Percentiles rank a stretch among this genome's conserved stretches.
These are phyloP conservation scores for Stramonita haemastoma DNA, from an alignment of 2,888 invertebrate genomes.

Conservation along the genomic window DNA sequence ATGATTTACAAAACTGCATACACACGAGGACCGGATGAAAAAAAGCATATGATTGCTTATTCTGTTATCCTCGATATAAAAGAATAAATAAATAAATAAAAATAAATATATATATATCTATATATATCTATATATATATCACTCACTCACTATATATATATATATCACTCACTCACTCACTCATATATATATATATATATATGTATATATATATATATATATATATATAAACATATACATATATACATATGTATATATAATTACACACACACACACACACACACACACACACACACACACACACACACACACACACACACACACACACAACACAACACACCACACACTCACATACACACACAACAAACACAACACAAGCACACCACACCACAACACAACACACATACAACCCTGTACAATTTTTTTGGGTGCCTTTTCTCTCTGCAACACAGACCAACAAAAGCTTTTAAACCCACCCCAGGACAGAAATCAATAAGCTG, in stretches of 20 bases:
- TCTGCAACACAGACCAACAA: not conserved
- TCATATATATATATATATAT: not conserved
- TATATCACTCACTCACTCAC: not conserved
- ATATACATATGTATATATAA: not conserved
- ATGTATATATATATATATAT: not conserved
- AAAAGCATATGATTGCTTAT: too few relatives aligned
- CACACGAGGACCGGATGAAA: too few relatives aligned
- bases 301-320: not conserved
- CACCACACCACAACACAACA: not conserved
- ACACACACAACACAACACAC: not conserved
- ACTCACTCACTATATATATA: not conserved
- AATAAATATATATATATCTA: not conserved
- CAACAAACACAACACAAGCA: not conserved
- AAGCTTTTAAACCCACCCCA: too few relatives aligned
- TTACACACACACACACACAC: slow-evolving; percentile 1
- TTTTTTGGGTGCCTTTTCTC: not conserved
- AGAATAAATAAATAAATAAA: not conserved
- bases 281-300: not conserved
- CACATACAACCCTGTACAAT: not conserved
- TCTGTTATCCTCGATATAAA: too few relatives aligned
- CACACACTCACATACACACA: not conserved
- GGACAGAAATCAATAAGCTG: too few relatives aligned
- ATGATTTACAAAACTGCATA: too few relatives aligned
- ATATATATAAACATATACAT: not conserved
- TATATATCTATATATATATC: too few relatives aligned